phyloP scores from a whole-genome alignment of 2,888 invertebrate species.

The Andrena bicolor region DNA sequence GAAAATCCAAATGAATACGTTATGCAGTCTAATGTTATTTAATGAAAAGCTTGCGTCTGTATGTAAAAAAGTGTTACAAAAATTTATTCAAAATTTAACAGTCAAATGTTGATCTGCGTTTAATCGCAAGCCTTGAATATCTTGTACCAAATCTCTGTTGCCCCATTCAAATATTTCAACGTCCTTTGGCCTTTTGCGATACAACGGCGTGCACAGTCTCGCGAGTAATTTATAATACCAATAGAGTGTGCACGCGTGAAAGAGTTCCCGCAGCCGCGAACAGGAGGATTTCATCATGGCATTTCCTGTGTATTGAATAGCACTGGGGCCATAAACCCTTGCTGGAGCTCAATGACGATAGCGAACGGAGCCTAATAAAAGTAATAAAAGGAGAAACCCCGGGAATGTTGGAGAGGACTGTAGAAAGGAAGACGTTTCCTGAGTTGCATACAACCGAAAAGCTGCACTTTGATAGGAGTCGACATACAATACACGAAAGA shows the following conservation, averaged over 20 bases:
- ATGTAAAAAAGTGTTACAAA: neutral
- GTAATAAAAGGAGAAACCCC: conserved; percentile 62
- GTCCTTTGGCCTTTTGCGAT: neutral
- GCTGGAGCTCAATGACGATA: conserved; percentile 61
- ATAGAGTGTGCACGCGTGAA: conserved; percentile 65
- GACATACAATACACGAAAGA: conserved; percentile 53
- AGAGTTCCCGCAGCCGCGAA: conserved; percentile 64
- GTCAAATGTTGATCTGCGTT: neutral
- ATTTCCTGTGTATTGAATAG: conserved; percentile 70
- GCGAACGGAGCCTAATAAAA: conserved; percentile 66
- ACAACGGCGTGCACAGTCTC: conserved; percentile 19
- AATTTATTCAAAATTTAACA: neutral
- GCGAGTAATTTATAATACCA: conserved; percentile 67
- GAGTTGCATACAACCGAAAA: conserved; percentile 41
- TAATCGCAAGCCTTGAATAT: conserved; percentile 4
- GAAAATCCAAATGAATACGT: neutral
- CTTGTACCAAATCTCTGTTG: conserved; percentile 35
- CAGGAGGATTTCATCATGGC: conserved; percentile 61
- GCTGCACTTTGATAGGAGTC: conserved; percentile 36
- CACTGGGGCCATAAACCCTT: conserved; percentile 68
- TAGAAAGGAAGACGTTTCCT: conserved; percentile 58
- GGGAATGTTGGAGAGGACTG: conserved; percentile 15
- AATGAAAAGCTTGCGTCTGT: no score
- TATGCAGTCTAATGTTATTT: no score
- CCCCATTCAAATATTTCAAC: conserved; percentile 39